phyloP scores from a whole-genome alignment of 1,140 invertebrate species.

The Bombus consobrinus region DNA sequence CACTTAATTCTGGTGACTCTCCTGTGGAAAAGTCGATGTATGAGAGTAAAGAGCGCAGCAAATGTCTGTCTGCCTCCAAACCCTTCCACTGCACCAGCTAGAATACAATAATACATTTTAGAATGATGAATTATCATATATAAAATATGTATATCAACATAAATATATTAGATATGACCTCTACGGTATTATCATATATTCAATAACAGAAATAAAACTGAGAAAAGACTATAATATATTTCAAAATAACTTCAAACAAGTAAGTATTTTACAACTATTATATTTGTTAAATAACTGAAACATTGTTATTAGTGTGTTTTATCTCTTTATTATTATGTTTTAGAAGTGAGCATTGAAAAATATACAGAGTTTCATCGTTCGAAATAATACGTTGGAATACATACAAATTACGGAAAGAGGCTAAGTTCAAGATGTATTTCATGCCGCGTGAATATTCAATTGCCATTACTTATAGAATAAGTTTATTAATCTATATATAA shows the following conservation, averaged over 20 bases:
- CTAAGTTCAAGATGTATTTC: slow-evolving; percentile 52
- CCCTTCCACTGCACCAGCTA: slow-evolving; percentile 92
- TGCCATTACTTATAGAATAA: slow-evolving; percentile 17
- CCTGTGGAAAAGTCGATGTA: slow-evolving; percentile 86
- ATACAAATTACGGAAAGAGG: slow-evolving; percentile 42
- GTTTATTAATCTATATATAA: neutral
- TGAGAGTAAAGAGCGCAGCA: slow-evolving; percentile 93
- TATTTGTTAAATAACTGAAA: neutral
- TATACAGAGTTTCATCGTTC: slow-evolving; percentile 24
- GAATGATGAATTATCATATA: slow-evolving; percentile 10
- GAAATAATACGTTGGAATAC: slow-evolving; percentile 57
- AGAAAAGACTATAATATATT: slow-evolving; percentile 2
- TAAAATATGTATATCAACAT: slow-evolving; percentile 13
- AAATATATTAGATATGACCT: slow-evolving; percentile 16
- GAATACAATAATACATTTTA: slow-evolving; percentile 35
- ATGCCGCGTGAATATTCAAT: slow-evolving; percentile 26
- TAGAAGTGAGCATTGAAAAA: neutral
- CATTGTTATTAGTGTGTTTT: neutral
- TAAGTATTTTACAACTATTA: slow-evolving; percentile 1
- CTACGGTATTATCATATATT: slow-evolving; percentile 9
- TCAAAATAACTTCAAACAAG: neutral
- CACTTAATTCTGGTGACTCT: slow-evolving; percentile 81
- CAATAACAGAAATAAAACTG: slow-evolving; percentile 11
- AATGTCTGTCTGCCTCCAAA: slow-evolving; percentile 93
- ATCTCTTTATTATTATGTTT: neutral